Evolutionary conservation across 2,888 invertebrate genomes (phyloP).

Genomic region (Agrochola circellaris): DNA sequence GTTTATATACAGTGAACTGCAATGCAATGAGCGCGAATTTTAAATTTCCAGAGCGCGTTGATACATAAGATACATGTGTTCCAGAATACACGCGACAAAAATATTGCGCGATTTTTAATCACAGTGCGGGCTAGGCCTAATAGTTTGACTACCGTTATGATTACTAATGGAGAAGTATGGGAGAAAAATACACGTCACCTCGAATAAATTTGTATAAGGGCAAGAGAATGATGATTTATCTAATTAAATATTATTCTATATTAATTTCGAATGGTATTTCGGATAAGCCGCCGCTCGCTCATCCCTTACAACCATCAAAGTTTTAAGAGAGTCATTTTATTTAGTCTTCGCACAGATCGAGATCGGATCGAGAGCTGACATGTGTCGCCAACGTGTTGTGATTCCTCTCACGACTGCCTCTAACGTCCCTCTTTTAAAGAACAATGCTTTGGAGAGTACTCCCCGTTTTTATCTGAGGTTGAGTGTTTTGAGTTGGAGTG

Average conservation of each 20-base stretch:
- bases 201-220: background rate
- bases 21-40: too few species aligned
- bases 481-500: slow-evolving; percentile 49
- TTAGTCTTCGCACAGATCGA: slow-evolving; percentile 83
- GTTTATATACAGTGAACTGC: too few species aligned
- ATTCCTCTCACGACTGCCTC: slow-evolving; percentile 68
- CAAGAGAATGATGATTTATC: background rate
- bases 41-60: too few species aligned
- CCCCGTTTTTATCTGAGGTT: slow-evolving; percentile 48
- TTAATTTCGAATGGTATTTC: background rate
- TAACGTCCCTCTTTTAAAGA: slow-evolving; percentile 73
- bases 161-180: background rate
- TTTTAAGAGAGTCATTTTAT: slow-evolving; percentile 84
- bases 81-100: too few species aligned
- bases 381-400: slow-evolving; percentile 82
- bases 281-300: slow-evolving; percentile 24
- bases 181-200: background rate
- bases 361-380: slow-evolving; percentile 78
- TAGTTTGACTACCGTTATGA: background rate
- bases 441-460: slow-evolving; percentile 63
- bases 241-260: background rate
- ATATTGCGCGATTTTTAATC: too few species aligned
- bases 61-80: too few species aligned
- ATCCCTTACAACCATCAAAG: slow-evolving; percentile 57
- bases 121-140: too few species aligned